Base-by-base conservation (phyloP, 2,113 vertebrate species). In the Scophthalmus maximus region DNA sequence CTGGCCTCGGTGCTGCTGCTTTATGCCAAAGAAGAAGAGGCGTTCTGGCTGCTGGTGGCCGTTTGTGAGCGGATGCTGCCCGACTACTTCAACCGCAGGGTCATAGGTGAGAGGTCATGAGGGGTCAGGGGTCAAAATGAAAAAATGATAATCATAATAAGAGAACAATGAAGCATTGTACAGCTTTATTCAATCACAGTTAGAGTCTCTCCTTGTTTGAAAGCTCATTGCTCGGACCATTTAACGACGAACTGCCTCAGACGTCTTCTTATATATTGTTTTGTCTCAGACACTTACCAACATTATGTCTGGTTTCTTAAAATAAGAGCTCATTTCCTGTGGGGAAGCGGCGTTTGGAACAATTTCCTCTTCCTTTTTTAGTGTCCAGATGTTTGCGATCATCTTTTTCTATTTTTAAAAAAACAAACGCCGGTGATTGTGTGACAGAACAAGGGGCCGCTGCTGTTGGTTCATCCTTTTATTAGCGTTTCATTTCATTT, bases 51-150 rank as follows among this genome's bases (percentile, higher is more conserved):
- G 83, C 93, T 99, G 84, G 97, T 97, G 36, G 95, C 96, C 0
- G 94, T 99, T 55, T 99, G 98, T 70, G 98, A 99, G 89, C 91
- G 95, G 85, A 98, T 99, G 97, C 92, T 99, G 73, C 98, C 98
- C 0, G 97, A 99, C 88, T 99, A 98, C 85, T 99, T 99, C 90
- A 98, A 96, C 91, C 95, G 94, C 85, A 91, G 97, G 23, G 98
- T 99, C 64, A 97, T 99, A 42, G 98, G 98, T 98, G 81, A 82
- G 53, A 10, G 60, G 42, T 64, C 73, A 56, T 98, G 81, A 82
- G 53, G 8, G 60, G 42, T 64, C 73, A 56, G 25, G 34, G 67
- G 40, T 12, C 44, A 27, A 0, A 17, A 14, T 8, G 12, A 56
- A 5, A 34, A n/a, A 9, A 34, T 9, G 32, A 9, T 9, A 9